These are phyloP conservation scores for Murina feae DNA, from an alignment of 2,113 vertebrate species.

Conservation along the genomic window DNA sequence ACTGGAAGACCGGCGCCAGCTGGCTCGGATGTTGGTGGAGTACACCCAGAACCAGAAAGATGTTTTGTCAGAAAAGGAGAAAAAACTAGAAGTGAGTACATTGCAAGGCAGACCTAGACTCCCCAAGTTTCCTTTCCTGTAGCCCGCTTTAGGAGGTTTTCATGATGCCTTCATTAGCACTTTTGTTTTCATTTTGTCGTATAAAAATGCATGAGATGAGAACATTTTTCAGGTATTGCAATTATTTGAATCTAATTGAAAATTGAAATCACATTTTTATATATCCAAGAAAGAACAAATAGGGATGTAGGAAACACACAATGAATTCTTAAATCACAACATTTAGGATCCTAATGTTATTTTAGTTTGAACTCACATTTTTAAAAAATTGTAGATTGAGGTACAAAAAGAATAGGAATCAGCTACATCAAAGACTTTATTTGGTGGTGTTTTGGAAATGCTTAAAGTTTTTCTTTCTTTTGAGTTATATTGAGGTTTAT, in stretches of 20 bases:
- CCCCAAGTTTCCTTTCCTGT: not conserved
- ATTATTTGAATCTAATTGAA: slow-evolving; percentile 21
- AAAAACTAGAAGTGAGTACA: slow-evolving; percentile 92
- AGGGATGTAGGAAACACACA: not conserved
- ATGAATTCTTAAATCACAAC: not conserved
- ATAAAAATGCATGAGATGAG: slow-evolving; percentile 7
- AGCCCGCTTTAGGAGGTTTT: not conserved
- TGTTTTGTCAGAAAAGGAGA: slow-evolving; percentile 93
- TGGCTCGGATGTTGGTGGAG: slow-evolving; percentile 96
- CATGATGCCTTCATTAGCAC: not conserved
- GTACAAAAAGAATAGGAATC: not conserved
- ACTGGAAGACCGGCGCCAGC: slow-evolving; percentile 96
- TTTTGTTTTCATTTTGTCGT: slow-evolving; percentile 5
- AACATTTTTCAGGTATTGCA: not conserved
- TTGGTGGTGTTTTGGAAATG: not conserved
- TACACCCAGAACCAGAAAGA: slow-evolving; percentile 97
- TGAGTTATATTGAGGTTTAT: not conserved
- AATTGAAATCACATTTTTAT: slow-evolving; percentile 8
- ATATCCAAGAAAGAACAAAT: slow-evolving; percentile 22
- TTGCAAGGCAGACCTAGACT: not conserved
- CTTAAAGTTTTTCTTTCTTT: not conserved
- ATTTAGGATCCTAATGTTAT: not conserved
- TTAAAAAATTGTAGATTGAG: not conserved
- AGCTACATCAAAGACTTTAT: not conserved
- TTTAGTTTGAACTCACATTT: slow-evolving; percentile 1